Base-by-base conservation (phyloP, 2,888 invertebrate genomes). In the Tenthredo amoena region DNA sequence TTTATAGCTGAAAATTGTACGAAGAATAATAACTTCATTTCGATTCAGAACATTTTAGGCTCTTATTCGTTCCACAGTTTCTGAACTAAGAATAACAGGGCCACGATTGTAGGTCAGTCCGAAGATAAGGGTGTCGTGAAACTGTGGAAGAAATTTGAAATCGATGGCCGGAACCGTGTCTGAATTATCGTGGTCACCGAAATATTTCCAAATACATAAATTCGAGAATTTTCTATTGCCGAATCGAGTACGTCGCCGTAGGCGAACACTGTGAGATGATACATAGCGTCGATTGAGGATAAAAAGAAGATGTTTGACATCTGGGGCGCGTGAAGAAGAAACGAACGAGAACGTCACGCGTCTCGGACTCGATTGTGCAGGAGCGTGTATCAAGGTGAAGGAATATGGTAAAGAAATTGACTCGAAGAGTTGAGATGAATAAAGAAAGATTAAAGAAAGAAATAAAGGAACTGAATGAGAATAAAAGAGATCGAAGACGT, bases 401-500 rank as follows among this genome's bases (percentile, higher is more conserved):
- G 2, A 15, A 47, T 47, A 40, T 2, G 15, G 71, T n/a, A 40
- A 72, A 72, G 21, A 72, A 72, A 72, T 72, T 37, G 71, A 72
- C 71, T n/a, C 37, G 18, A 21, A 72, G 71, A 40, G 6, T n/a
- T 9, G 40, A 40, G 71, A 40, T 34, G 31, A 31, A 15, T 34
- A 15, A 71, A 40, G 71, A 72, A n/a, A 72, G 71, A 37, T 37
- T 18, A 18, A 72, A 37, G 18, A 37, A n/a, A 34, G 37, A 40
- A 40, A 72, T 5, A 40, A 72, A 40, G 18, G 9, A 72, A 21
- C 6, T 12, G 37, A 40, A 72, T 31, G 18, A 40, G 18, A 40
- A 72, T n/a, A n/a, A 72, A 72, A 72, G 31, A 68, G 62, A 62
- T 62, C 71, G 71, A 72, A n/a, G 40, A 9, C n/a, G 71, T 72